Evolutionary conservation across 1,140 invertebrate genomes (phyloP).

Genomic region (Pseudomyrmex cubaensis): DNA sequence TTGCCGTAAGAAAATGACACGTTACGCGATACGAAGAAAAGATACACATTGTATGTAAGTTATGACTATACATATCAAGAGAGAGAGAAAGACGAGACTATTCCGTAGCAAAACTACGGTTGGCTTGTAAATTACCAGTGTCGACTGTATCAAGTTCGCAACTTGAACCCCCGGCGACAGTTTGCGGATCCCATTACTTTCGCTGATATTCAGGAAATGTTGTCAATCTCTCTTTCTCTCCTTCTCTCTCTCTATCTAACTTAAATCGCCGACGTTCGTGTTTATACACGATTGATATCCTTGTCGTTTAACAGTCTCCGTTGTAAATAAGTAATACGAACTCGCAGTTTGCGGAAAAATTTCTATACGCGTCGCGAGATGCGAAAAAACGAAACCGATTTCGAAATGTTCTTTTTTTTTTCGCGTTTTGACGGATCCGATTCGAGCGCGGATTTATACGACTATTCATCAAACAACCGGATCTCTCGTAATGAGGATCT

Average conservation of each 20-base stretch:
- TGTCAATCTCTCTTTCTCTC: too few species aligned
- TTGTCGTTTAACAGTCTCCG: too few species aligned
- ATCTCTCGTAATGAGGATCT: neutral
- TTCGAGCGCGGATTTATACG: neutral
- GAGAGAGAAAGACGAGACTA: neutral
- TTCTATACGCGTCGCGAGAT: too few species aligned
- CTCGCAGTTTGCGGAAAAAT: too few species aligned
- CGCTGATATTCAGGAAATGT: neutral
- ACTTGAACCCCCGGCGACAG: neutral
- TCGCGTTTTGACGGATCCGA: too few species aligned
- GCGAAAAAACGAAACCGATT: too few species aligned
- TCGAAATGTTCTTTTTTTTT: too few species aligned
- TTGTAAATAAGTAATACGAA: too few species aligned
- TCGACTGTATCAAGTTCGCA: neutral
- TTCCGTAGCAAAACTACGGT: neutral
- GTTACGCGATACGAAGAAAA: neutral
- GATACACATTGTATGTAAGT: neutral
- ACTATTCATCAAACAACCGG: neutral
- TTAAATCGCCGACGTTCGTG: neutral
- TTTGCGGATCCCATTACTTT: conserved; percentile 8
- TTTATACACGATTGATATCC: too few species aligned
- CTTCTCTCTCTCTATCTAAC: neutral
- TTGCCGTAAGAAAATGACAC: conserved; percentile 18
- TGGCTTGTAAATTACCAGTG: conserved; percentile 9
- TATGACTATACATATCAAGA: neutral